Evolutionary conservation across 2,113 vertebrate species (phyloP), one percentile per base, ranked within the genome.

Genomic region (Neolamprologus variostigma): DNA sequence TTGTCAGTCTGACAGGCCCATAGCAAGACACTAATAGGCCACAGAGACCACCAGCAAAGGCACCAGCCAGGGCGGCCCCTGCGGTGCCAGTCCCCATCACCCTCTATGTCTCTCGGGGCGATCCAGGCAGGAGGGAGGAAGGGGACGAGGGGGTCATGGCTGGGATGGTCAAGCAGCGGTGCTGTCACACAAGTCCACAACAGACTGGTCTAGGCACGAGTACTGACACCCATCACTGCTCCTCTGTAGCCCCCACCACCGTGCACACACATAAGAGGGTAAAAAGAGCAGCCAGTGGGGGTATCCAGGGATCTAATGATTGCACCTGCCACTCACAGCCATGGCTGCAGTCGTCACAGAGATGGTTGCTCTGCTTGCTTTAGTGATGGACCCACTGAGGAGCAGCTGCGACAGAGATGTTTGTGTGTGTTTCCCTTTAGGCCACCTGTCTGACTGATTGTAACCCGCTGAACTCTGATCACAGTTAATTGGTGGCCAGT

Each of bases 1-100:
- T 96, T 94, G 94, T 96, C 96, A 96, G 92, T 93, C 86, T 97
- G 96, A 97, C 96, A 97, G 96, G 97, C 96, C 95, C 96, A 96
- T 92, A 94, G 95, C 96, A 93, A 96, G 96, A 96, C 96, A 96
- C 96, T 96, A 96, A 96, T 94, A 94, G 94, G 95, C 95, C 94
- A 94, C 93, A 76, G 95, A 96, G 95, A 96, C 96, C 94, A 95
- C 95, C 95, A 95, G 95, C 94, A 94, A 94, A 93, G 94, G 92
- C 96, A 97, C 97, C 97, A 93, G 91, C 92, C 92, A 95, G 85
- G 89, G 92, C 87, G 91, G 91, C 87, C 95, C 95, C 95, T 87
- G 90, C 92, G 92, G 95, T 96, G 95, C 95, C 95, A 96, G 93
- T 89, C 93, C 93, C 93, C 94, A 96, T 96, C 95, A 96, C 90